Evolutionary conservation across 1,140 invertebrate genomes (phyloP).

Genomic region (Pomacea maculata): DNA sequence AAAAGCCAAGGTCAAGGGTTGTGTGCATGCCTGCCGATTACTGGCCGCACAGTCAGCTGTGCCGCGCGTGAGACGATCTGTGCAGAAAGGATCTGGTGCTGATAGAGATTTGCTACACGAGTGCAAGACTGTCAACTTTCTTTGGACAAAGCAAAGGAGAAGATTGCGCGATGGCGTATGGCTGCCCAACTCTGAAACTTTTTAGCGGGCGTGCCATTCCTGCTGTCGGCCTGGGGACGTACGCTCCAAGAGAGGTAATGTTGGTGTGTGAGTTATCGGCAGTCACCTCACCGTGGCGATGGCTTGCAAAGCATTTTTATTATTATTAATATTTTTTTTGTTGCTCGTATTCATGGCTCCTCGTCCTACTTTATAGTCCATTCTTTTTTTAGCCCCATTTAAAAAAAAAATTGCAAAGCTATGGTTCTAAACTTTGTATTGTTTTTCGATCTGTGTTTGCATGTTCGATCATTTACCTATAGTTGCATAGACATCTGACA

Average conservation of each 20-base stretch:
- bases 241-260: slow-evolving; percentile 44
- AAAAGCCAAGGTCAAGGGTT: background rate
- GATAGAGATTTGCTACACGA: too few species aligned
- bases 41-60: background rate
- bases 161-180: background rate
- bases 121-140: background rate
- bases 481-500: too few species aligned
- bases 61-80: background rate
- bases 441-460: background rate
- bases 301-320: background rate
- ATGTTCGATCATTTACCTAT: too few species aligned
- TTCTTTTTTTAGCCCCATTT: background rate
- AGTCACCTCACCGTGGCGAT: background rate
- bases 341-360: background rate
- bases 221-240: slow-evolving; percentile 47
- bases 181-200: slow-evolving; percentile 17
- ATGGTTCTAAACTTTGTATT: background rate
- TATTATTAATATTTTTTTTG: background rate
- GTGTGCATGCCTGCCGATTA: background rate
- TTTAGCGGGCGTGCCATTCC: slow-evolving; percentile 40
- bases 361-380: background rate
- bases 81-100: background rate
- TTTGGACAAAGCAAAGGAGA: background rate
- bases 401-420: slow-evolving; percentile 69
- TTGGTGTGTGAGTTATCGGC: background rate